These are phyloP conservation scores for Aegotheles bennettii DNA, from an alignment of 2,113 vertebrate species.

Conservation along the genomic window DNA sequence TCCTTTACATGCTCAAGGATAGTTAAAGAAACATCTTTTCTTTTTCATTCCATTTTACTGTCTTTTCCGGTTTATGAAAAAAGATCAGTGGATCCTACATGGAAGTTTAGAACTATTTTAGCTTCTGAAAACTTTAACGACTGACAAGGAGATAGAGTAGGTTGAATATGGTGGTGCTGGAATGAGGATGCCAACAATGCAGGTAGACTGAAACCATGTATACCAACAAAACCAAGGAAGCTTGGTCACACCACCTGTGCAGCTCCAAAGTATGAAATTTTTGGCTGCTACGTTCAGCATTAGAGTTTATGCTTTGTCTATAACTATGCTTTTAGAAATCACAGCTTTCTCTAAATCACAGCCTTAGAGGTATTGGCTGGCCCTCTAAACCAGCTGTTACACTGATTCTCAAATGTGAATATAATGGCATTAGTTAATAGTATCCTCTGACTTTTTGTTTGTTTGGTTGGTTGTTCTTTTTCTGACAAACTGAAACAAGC, in stretches of 20 bases:
- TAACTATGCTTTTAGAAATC: not conserved
- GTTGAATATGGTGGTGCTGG: not conserved
- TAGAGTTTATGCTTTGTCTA: not conserved
- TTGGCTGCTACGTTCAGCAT: not conserved
- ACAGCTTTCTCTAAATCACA: not conserved
- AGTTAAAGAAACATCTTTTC: not conserved
- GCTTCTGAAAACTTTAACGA: not conserved
- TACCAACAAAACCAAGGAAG: not conserved
- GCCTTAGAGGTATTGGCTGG: not conserved
- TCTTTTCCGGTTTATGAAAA: not conserved
- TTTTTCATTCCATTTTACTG: not conserved
- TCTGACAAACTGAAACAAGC: not conserved
- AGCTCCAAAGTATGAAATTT: not conserved
- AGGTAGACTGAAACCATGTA: not conserved
- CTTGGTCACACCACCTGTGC: not conserved
- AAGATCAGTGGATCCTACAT: not conserved
- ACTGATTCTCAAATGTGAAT: not conserved
- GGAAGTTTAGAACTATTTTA: not conserved
- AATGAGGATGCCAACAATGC: not conserved
- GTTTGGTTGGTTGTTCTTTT: not conserved
- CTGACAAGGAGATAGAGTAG: not conserved
- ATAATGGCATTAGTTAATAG: not conserved
- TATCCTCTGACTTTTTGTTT: not conserved
- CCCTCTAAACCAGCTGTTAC: not conserved
- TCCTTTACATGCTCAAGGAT: not conserved